Evolutionary conservation across 2,113 vertebrate genomes (phyloP).

Genomic region (Engystomops pustulosus): DNA sequence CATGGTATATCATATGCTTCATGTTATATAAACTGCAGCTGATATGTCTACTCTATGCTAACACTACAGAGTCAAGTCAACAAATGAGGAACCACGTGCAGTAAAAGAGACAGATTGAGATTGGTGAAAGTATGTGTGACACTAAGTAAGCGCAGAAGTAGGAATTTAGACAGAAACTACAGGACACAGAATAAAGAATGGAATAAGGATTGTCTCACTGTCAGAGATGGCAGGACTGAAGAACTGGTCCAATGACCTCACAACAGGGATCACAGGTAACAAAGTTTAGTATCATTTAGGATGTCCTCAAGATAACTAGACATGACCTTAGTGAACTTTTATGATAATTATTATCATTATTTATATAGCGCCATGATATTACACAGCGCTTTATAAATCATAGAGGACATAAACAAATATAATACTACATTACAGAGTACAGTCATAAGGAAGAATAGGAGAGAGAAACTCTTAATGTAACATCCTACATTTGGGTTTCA

Average conservation of each 20-base stretch:
- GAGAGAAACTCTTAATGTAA: too few relatives aligned
- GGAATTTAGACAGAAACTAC: conserved; percentile 28
- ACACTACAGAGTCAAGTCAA: not conserved
- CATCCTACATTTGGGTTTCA: not conserved
- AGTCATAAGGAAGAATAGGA: too few relatives aligned
- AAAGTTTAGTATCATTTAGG: not conserved
- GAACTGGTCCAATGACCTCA: conserved; percentile 16
- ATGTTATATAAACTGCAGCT: too few relatives aligned
- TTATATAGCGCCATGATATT: too few relatives aligned
- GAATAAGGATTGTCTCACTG: conserved; percentile 20
- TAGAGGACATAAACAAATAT: too few relatives aligned
- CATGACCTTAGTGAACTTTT: not conserved
- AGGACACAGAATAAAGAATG: conserved; percentile 10
- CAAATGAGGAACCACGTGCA: conserved; percentile 59
- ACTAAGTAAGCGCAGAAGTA: conserved; percentile 32
- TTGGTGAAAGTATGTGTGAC: conserved; percentile 31
- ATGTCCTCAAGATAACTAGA: not conserved
- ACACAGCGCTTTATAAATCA: too few relatives aligned
- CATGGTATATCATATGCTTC: too few relatives aligned
- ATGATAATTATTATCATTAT: too few relatives aligned
- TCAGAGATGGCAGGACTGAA: conserved; percentile 35
- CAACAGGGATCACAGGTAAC: conserved; percentile 34
- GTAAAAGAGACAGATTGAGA: conserved; percentile 26
- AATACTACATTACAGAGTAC: too few relatives aligned
- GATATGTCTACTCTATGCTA: not conserved